Conservation (phyloP, 2,888 invertebrate species). For the Pseudococcus viburni region DNA sequence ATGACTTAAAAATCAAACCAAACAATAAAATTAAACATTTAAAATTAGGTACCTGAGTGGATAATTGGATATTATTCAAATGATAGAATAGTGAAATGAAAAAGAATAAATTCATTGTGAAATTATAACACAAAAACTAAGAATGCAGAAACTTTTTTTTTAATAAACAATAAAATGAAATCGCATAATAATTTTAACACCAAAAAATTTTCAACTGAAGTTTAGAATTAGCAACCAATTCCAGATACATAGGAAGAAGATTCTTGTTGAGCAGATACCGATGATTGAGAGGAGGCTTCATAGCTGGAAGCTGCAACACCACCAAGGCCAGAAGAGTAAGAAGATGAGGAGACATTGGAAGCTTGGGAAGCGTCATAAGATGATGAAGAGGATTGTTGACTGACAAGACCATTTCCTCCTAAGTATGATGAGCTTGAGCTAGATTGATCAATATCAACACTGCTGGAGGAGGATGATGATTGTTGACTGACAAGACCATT, state of each 20-base stretch:
- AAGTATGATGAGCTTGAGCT: not conserved
- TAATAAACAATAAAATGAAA: not conserved
- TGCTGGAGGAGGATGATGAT: not conserved
- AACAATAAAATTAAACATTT: too few relatives aligned
- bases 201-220: not conserved
- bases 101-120: too few relatives aligned
- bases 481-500: too few relatives aligned
- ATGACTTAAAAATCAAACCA: too few relatives aligned
- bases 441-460: too few relatives aligned
- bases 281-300: not conserved
- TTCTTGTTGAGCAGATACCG: not conserved
- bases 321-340: slow-evolving; percentile 1
- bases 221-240: not conserved
- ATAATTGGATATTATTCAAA: too few relatives aligned
- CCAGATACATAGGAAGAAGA: not conserved
- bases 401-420: not conserved
- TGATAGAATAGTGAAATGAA: too few relatives aligned
- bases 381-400: not conserved
- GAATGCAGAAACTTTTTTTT: not conserved
- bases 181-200: not conserved
- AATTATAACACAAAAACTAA: too few relatives aligned
- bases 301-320: not conserved
- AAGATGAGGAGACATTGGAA: not conserved
- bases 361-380: not conserved
- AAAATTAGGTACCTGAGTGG: too few relatives aligned